Evolutionary conservation across 1,140 invertebrate species (phyloP).

Genomic region (Ctenoplectra terminalis): DNA sequence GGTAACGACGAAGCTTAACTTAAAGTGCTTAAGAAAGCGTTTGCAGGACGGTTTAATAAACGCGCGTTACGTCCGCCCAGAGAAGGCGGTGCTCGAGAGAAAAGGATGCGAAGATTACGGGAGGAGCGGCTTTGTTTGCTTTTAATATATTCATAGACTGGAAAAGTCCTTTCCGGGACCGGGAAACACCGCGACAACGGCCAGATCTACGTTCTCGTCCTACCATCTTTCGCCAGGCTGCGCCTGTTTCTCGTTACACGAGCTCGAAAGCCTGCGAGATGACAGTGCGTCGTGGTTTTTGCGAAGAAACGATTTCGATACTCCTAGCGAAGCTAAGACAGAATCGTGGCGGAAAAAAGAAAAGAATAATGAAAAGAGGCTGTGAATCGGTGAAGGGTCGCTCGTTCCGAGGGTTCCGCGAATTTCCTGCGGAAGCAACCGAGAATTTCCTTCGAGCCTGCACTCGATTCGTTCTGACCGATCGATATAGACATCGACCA

Average conservation of each 20-base stretch:
- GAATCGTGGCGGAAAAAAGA: background rate
- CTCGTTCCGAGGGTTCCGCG: conserved; percentile 43
- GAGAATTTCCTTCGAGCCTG: conserved; percentile 52
- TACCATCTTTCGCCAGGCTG: background rate
- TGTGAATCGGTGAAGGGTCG: conserved; percentile 45
- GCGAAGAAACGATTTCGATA: background rate
- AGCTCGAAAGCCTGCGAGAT: too few relatives aligned
- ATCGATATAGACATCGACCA: conserved; percentile 57
- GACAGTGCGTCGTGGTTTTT: conserved; percentile 11
- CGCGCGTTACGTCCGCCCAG: conserved; percentile 47
- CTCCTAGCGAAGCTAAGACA: background rate
- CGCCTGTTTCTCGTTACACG: background rate
- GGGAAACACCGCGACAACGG: conserved; percentile 15
- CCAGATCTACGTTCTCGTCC: background rate
- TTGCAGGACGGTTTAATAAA: conserved; percentile 66
- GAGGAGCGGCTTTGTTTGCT: conserved; percentile 72
- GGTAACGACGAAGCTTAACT: conserved; percentile 66
- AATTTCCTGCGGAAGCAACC: conserved; percentile 69
- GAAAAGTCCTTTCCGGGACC: conserved; percentile 68
- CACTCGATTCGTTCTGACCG: conserved; percentile 44
- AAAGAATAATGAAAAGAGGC: too few relatives aligned
- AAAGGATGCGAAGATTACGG: conserved; percentile 38
- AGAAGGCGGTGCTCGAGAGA: background rate
- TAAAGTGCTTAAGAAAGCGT: conserved; percentile 73
- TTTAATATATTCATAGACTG: conserved; percentile 80